Evolutionary conservation across 2,797 vertebrate species (phyloP), one percentile per base, ranked within the genome.

Genomic region (Sebastes dallii): DNA sequence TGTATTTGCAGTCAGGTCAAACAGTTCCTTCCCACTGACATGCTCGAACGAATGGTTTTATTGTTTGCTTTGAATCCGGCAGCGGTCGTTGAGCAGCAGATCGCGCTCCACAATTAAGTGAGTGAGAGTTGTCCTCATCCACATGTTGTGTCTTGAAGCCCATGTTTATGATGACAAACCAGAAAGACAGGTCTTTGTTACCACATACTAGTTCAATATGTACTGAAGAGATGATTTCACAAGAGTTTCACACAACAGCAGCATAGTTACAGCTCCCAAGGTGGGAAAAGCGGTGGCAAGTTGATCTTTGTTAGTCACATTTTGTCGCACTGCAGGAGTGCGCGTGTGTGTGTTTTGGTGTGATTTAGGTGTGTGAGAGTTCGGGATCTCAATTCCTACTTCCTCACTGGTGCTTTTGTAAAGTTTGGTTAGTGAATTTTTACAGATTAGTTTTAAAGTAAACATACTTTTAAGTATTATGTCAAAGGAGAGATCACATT

Each of bases 271-370:
- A 65, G 39, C 46, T 77, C 34, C 52, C 66, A 10, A 16, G 5
- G 14, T 52, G 16, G 62, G 66, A 78, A 66, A 42, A 12, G 56
- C 46, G 62, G 78, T 12, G n/a, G 50, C 24, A 60, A 14, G 55
- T 67, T 59, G 24, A 27, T 70, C 36, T 80, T 71, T 72, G 60
- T 77, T 58, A 20, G 30, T 6, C n/a, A n/a, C 12, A 50, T 54
- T 75, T 20, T 81, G 46, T 58, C 24, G 32, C 64, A 66, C 29
- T 64, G 78, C 54, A 65, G 72, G 60, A 73, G 61, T 91, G 65
- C 83, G 72, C 3, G 36, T 84, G 71, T 50, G 59, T 84, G 69
- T 84, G 71, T 66, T 75, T 83, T 78, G 66, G 86, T 74, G 80
- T 12, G 83, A 75, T 73, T 24, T 54, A 25, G 39, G 59, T 77